Evolutionary conservation across 2,888 invertebrate species (phyloP).

Genomic region (Drosophila lacicola): DNA sequence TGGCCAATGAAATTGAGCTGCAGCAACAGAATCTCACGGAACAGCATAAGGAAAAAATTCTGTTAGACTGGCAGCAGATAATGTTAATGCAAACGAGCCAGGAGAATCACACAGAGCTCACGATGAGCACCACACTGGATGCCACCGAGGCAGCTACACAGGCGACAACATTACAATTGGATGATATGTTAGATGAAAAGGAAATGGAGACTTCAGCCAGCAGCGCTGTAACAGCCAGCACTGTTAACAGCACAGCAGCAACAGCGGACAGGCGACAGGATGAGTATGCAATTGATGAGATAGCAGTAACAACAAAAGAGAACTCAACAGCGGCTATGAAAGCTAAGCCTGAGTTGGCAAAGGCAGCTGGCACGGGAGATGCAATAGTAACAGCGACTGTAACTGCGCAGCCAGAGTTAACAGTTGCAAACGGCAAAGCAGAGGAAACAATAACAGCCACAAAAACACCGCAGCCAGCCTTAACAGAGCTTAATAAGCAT

Average conservation of each 20-base stretch:
- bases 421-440: background rate
- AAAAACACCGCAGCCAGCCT: background rate
- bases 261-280: slow-evolving; percentile 7
- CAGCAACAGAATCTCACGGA: slow-evolving; percentile 49
- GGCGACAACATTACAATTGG: slow-evolving; percentile 52
- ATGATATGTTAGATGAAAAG: slow-evolving; percentile 1
- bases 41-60: slow-evolving; percentile 74
- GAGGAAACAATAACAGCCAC: background rate
- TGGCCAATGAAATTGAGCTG: slow-evolving; percentile 54
- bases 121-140: slow-evolving; percentile 66
- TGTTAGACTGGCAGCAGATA: slow-evolving; percentile 82
- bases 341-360: slow-evolving; percentile 11
- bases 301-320: slow-evolving; percentile 7
- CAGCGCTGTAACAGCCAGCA: slow-evolving; percentile 11
- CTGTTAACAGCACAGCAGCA: slow-evolving; percentile 9
- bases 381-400: background rate
- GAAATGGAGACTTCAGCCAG: slow-evolving; percentile 28
- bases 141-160: slow-evolving; percentile 67
- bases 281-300: slow-evolving; percentile 11
- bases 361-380: too few relatives aligned
- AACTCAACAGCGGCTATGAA: background rate
- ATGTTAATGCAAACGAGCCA: slow-evolving; percentile 66
- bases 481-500: background rate
- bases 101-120: slow-evolving; percentile 66
- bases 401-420: background rate